Conservation (phyloP, 2,888 invertebrate genomes). For the Melipona beecheii region DNA sequence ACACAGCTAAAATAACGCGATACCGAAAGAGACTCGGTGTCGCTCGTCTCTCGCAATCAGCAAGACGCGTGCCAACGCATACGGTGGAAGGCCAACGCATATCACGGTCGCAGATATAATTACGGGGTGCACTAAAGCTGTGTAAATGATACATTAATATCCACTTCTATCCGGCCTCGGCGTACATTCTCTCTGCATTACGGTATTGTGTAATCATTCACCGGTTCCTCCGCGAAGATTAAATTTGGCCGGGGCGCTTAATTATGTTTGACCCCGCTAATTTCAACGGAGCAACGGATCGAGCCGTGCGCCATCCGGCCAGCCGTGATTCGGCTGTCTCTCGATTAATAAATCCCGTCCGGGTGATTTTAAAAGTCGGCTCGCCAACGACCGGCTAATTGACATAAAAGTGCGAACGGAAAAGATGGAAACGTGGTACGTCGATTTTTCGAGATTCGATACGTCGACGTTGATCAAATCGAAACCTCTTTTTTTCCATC, state of each 20-base stretch:
- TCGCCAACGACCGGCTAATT: constrained; percentile 24
- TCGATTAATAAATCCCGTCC: constrained; percentile 42
- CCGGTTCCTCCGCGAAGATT: constrained; percentile 33
- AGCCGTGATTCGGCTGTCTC: background rate
- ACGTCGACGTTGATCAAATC: background rate
- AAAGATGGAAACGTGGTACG: background rate
- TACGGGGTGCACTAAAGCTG: constrained; percentile 24
- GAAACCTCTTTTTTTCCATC: background rate
- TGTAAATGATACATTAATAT: constrained; percentile 61
- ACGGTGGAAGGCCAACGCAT: background rate
- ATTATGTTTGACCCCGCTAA: constrained; percentile 55
- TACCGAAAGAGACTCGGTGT: constrained; percentile 1
- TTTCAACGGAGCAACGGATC: constrained; percentile 20
- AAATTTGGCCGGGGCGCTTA: constrained; percentile 42
- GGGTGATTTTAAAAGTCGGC: background rate
- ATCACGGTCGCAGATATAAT: constrained; percentile 34
- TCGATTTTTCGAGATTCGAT: background rate
- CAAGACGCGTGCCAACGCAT: background rate
- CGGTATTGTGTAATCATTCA: constrained; percentile 32
- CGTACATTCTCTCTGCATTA: constrained; percentile 15
- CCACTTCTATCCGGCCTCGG: constrained; percentile 15
- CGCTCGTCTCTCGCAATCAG: background rate
- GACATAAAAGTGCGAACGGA: background rate
- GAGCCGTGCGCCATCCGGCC: background rate
- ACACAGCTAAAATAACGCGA: background rate